These are phyloP conservation scores for Cyphomyrus plagiostoma DNA, from an alignment of 2,113 vertebrate species.

Conservation along the genomic window DNA sequence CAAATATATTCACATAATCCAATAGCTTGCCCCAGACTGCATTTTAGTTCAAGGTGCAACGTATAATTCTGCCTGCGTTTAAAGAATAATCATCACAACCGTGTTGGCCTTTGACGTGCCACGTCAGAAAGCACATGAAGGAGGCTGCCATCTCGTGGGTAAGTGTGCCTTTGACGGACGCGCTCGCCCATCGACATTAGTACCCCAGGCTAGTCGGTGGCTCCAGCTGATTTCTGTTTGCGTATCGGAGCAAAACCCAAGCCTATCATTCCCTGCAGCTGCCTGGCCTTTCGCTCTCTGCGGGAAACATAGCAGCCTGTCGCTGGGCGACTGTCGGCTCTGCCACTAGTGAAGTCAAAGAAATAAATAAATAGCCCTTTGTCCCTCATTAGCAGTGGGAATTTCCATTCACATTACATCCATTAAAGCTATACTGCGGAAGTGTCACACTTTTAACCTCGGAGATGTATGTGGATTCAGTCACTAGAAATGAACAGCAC, in stretches of 20 bases:
- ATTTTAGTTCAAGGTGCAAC: background rate
- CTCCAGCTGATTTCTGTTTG: constrained; percentile 15
- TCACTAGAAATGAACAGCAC: background rate
- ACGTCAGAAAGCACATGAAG: background rate
- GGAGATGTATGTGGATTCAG: background rate
- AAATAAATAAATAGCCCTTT: background rate
- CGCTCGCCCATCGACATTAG: constrained; percentile 6
- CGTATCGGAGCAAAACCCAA: background rate
- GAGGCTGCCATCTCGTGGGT: background rate
- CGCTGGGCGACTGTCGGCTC: background rate
- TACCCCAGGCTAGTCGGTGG: background rate
- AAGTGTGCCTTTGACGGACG: background rate
- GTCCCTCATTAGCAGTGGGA: background rate
- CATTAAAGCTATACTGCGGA: background rate
- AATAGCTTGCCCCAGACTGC: background rate
- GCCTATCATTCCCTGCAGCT: constrained; percentile 16
- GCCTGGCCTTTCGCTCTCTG: constrained; percentile 16
- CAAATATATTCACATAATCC: background rate
- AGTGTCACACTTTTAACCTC: background rate
- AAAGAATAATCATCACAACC: background rate
- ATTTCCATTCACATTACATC: background rate
- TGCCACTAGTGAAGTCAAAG: background rate
- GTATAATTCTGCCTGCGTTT: background rate
- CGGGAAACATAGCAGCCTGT: background rate
- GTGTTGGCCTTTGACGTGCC: background rate